Evolutionary conservation across 2,888 invertebrate species (phyloP).

Genomic region (Campoplex nolae): DNA sequence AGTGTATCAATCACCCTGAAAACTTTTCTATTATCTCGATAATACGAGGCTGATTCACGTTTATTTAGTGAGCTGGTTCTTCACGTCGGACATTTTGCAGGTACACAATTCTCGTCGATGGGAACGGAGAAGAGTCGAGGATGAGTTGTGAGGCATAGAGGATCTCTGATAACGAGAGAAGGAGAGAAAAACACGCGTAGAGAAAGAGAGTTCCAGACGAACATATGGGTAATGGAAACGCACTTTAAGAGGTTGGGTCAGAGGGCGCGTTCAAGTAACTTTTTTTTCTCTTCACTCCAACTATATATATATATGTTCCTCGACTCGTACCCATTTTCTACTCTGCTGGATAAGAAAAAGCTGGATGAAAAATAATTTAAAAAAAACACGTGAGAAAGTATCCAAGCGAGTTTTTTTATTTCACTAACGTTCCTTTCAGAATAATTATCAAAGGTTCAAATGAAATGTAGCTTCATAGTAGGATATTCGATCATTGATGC

Average conservation of each 20-base stretch:
- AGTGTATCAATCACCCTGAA: neutral
- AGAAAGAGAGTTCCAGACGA: conserved; percentile 25
- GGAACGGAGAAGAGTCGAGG: conserved; percentile 22
- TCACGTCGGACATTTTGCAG: conserved; percentile 30
- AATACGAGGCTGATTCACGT: neutral
- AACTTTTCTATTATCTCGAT: neutral
- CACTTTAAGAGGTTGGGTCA: conserved; percentile 59
- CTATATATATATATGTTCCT: neutral
- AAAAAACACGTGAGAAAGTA: conserved; percentile 40
- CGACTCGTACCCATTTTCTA: neutral
- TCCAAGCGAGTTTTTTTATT: neutral
- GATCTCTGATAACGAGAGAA: conserved; percentile 42
- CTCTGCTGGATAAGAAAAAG: neutral
- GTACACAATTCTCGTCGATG: conserved; percentile 35
- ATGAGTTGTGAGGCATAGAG: conserved; percentile 21
- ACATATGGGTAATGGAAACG: conserved; percentile 58
- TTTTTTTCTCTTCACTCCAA: conserved; percentile 19
- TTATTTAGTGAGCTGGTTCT: conserved; percentile 11
- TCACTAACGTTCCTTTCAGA: neutral
- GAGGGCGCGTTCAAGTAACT: conserved; percentile 41
- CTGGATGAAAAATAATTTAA: neutral
- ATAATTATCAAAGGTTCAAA: neutral
- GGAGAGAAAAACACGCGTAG: neutral
- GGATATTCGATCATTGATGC: too few relatives aligned
- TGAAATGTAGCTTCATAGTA: neutral